These are phyloP conservation scores for Enteromius mattozi DNA, from an alignment of 2,797 vertebrate genomes.

Conservation along the genomic window DNA sequence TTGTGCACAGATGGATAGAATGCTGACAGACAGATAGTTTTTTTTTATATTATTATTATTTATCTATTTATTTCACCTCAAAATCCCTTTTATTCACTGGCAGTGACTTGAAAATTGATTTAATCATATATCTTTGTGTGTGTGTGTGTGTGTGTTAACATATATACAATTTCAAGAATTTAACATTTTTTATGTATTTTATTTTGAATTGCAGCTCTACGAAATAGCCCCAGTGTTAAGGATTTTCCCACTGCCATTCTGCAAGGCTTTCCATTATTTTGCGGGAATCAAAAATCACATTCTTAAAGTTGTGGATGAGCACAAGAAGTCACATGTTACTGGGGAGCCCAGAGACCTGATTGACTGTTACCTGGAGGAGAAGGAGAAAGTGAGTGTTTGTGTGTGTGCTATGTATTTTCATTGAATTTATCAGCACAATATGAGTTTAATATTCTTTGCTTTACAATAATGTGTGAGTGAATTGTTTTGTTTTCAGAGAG, in stretches of 20 bases:
- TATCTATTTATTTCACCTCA: no score
- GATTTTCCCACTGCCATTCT: constrained; percentile 15
- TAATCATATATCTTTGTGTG: no score
- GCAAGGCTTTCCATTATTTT: constrained; percentile 24
- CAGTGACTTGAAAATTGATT: no score
- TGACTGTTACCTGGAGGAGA: constrained; percentile 42
- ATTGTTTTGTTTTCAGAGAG: background rate
- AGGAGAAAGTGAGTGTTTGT: constrained; percentile 8
- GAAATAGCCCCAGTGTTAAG: constrained; percentile 13
- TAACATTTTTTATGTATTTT: background rate
- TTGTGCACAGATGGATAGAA: background rate
- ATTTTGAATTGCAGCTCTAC: constrained; percentile 10
- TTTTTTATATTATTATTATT: no score
- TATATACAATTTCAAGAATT: no score
- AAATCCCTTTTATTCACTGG: no score
- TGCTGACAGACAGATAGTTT: background rate
- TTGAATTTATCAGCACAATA: background rate
- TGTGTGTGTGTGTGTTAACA: no score
- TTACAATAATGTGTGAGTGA: background rate
- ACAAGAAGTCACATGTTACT: constrained; percentile 14
- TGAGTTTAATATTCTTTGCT: background rate
- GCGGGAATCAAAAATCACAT: constrained; percentile 9
- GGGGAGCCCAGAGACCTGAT: constrained; percentile 40
- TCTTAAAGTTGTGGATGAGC: constrained; percentile 37
- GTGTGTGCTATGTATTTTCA: background rate